phyloP scores from a whole-genome alignment of 1,140 invertebrate genomes.

The Psix sp. region DNA sequence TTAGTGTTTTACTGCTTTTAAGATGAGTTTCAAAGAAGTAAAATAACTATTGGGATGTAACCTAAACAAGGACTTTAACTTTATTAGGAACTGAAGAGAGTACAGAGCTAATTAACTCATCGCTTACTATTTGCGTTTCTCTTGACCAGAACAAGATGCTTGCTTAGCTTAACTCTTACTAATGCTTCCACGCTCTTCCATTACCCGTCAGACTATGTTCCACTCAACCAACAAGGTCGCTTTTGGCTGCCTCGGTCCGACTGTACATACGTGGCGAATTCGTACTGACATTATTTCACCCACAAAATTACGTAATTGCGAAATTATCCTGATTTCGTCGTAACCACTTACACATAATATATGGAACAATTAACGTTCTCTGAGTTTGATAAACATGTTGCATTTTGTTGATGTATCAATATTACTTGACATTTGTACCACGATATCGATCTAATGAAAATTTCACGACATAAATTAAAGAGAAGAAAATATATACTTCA shows the following conservation, averaged over 20 bases:
- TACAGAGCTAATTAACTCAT: slow-evolving; percentile 32
- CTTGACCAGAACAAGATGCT: slow-evolving; percentile 47
- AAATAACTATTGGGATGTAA: no score
- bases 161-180: slow-evolving; percentile 56
- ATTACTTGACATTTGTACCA: no score
- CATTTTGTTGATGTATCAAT: no score
- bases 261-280: slow-evolving; percentile 25
- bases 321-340: slow-evolving; percentile 27
- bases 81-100: no score
- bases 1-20: no score
- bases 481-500: no score
- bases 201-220: slow-evolving; percentile 33
- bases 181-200: slow-evolving; percentile 50
- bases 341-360: slow-evolving; percentile 17
- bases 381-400: slow-evolving; percentile 27
- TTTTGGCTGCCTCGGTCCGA: slow-evolving; percentile 34
- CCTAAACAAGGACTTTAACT: no score
- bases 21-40: no score
- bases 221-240: slow-evolving; percentile 34
- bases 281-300: slow-evolving; percentile 22
- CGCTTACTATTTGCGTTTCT: slow-evolving; percentile 42
- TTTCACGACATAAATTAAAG: no score
- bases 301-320: slow-evolving; percentile 26
- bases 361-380: slow-evolving; percentile 35
- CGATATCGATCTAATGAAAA: no score